A percentile compares a stretch with the other conserved stretches of the same genome.
phyloP scores from a whole-genome alignment of 2,888 invertebrate species.

The Helleia helle region DNA sequence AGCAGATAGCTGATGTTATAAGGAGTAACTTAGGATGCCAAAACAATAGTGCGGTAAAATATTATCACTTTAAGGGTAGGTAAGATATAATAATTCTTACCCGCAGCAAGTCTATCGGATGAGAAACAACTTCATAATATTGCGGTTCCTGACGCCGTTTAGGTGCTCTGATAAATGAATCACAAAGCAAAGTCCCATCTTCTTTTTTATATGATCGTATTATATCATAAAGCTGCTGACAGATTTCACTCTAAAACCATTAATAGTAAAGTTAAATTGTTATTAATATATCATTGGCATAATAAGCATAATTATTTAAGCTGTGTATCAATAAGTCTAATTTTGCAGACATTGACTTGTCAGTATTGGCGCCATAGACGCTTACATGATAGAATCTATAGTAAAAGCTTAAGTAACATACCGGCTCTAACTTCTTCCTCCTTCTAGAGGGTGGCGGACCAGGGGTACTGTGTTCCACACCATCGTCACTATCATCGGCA shows the following conservation, averaged over 20 bases:
- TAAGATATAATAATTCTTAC: slow-evolving; percentile 36
- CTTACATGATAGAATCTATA: too few relatives aligned
- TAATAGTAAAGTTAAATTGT: neutral
- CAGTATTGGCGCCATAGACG: too few relatives aligned
- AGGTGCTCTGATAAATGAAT: slow-evolving; percentile 95
- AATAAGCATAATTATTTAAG: too few relatives aligned
- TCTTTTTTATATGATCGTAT: slow-evolving; percentile 93
- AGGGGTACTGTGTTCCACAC: slow-evolving; percentile 62
- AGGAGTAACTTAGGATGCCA: too few relatives aligned
- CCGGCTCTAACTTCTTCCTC: slow-evolving; percentile 83
- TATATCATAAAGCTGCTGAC: slow-evolving; percentile 94
- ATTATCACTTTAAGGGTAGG: too few relatives aligned
- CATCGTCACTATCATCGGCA: slow-evolving; percentile 82
- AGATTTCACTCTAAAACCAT: slow-evolving; percentile 80
- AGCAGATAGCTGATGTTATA: too few relatives aligned
- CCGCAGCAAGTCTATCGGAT: slow-evolving; percentile 95
- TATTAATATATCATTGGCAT: too few relatives aligned
- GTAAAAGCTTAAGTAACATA: too few relatives aligned
- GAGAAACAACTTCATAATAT: slow-evolving; percentile 92
- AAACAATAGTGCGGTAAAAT: too few relatives aligned
- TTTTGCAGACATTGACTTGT: too few relatives aligned
- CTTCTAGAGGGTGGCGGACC: slow-evolving; percentile 66
- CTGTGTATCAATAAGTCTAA: too few relatives aligned
- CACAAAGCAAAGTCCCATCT: slow-evolving; percentile 92
- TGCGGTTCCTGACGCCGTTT: slow-evolving; percentile 93